A percentile compares a stretch with the other conserved stretches of the same genome.
Conservation (phyloP, 2,888 invertebrate genomes). For the Tillus elongatus region DNA sequence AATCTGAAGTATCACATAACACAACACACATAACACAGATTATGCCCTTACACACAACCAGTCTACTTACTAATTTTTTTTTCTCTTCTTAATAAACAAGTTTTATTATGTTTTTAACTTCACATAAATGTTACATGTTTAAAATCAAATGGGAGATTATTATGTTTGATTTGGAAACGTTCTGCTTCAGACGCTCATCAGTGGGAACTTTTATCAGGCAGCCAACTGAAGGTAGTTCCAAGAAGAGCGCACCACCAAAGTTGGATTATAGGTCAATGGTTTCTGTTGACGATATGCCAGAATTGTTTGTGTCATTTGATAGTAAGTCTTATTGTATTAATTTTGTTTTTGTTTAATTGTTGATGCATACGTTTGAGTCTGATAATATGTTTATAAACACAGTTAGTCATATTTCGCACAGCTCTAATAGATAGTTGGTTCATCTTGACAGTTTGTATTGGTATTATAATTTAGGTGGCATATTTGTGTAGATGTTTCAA, state of each 20-base stretch:
- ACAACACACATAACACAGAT: conserved; percentile 7
- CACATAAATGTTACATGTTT: too few relatives aligned
- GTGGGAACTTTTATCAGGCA: conserved; percentile 78
- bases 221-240: conserved; percentile 50
- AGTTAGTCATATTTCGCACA: too few relatives aligned
- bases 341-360: too few relatives aligned
- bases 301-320: conserved; percentile 88
- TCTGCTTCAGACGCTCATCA: conserved; percentile 71
- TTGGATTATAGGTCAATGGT: conserved; percentile 89
- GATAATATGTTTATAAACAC: too few relatives aligned
- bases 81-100: neutral
- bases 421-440: too few relatives aligned
- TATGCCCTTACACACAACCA: conserved; percentile 9
- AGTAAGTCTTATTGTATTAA: conserved; percentile 78
- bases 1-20: too few relatives aligned
- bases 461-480: too few relatives aligned
- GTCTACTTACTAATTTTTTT: conserved; percentile 1
- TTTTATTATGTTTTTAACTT: neutral
- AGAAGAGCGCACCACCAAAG: conserved; percentile 58
- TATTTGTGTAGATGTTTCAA: too few relatives aligned
- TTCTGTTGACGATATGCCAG: conserved; percentile 90
- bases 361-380: too few relatives aligned
- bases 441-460: too few relatives aligned
- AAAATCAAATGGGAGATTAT: too few relatives aligned
- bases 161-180: too few relatives aligned